These are phyloP conservation scores for Struthio camelus DNA, from an alignment of 2,113 vertebrate genomes.

Conservation along the genomic window DNA sequence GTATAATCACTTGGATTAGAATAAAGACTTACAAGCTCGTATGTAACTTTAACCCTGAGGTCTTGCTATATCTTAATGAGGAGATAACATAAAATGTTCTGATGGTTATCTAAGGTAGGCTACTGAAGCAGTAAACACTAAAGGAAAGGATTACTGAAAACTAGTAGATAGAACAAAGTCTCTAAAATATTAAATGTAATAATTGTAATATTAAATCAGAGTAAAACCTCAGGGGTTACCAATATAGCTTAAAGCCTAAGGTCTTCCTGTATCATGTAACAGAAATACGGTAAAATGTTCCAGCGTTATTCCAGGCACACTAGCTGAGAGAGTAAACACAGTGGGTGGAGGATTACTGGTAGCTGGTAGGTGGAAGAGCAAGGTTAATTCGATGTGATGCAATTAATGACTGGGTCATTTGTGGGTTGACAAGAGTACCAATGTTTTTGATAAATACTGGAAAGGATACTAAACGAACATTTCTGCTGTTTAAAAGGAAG, in stretches of 20 bases:
- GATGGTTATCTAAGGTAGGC: constrained; percentile 34
- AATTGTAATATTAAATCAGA: constrained; percentile 35
- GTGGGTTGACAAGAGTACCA: background rate
- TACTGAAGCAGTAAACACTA: constrained; percentile 17
- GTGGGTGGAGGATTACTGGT: constrained; percentile 49
- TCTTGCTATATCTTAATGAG: constrained; percentile 37
- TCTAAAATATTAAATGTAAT: constrained; percentile 30
- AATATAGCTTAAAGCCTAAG: background rate
- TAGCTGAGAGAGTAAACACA: background rate
- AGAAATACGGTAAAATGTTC: constrained; percentile 33
- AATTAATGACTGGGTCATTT: constrained; percentile 38
- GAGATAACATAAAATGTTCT: constrained; percentile 33
- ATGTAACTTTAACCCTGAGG: constrained; percentile 20
- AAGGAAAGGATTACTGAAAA: constrained; percentile 48
- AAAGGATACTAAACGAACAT: background rate
- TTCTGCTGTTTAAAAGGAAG: background rate
- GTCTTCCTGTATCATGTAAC: constrained; percentile 55
- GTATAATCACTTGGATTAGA: constrained; percentile 21
- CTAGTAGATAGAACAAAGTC: background rate
- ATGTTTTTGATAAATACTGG: background rate
- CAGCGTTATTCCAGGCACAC: background rate
- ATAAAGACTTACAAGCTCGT: constrained; percentile 12
- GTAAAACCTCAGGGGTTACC: constrained; percentile 13
- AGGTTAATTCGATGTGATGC: too few species aligned
- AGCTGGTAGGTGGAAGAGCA: constrained; percentile 41